These are phyloP conservation scores for Heterodera schachtii DNA, from an alignment of 1,140 invertebrate species.

Conservation along the genomic window DNA sequence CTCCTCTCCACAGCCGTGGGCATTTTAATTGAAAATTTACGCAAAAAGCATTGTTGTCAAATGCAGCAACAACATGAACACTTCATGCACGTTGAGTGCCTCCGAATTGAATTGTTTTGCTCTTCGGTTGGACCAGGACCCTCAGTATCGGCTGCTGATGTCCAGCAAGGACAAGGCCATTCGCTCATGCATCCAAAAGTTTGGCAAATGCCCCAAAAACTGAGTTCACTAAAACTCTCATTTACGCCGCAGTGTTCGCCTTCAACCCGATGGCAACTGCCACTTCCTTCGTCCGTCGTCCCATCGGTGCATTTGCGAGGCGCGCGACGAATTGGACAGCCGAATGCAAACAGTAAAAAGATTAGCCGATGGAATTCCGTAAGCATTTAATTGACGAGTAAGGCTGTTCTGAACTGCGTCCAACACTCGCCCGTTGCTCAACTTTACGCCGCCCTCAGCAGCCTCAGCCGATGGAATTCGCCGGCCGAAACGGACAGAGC, in stretches of 20 bases:
- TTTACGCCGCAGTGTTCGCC: conserved; percentile 36
- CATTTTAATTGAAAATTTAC: conserved; percentile 6
- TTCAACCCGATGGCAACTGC: conserved; percentile 40
- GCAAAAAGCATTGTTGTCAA: background rate
- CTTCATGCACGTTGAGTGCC: conserved; percentile 35
- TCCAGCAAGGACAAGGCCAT: conserved; percentile 43
- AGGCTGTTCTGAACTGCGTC: conserved; percentile 39
- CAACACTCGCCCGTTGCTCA: conserved; percentile 44
- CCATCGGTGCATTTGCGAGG: conserved; percentile 51
- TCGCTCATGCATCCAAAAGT: conserved; percentile 48
- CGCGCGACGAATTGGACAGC: conserved; percentile 51
- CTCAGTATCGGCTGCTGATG: conserved; percentile 43
- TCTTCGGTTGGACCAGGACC: conserved; percentile 44
- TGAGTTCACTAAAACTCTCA: too few species aligned
- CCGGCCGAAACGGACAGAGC: conserved; percentile 2
- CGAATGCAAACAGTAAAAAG: conserved; percentile 38
- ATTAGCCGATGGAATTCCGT: background rate
- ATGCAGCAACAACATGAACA: conserved; percentile 52
- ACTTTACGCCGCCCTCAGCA: conserved; percentile 45
- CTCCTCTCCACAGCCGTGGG: background rate
- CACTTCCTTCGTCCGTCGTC: conserved; percentile 24
- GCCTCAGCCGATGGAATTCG: conserved; percentile 23
- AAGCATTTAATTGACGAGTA: background rate
- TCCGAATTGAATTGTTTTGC: conserved; percentile 48
- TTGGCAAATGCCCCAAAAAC: background rate